phyloP scores from a whole-genome alignment of 1,140 invertebrate genomes.

The Bombyx mori region ASM3026992v2 NC_085109.1:2843001-2843500 shows the following conservation, averaged over 20 bases:
- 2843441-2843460: constrained; percentile 37
- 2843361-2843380: constrained; percentile 47
- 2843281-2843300: constrained; percentile 31
- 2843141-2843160: too few relatives aligned
- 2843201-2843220: too few relatives aligned
- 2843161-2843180: too few relatives aligned
- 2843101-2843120: too few relatives aligned
- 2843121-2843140: too few relatives aligned
- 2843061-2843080: too few relatives aligned
- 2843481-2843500: constrained; percentile 58
- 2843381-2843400: constrained; percentile 61
- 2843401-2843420: constrained; percentile 47
- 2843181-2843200: too few relatives aligned
- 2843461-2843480: constrained; percentile 50
- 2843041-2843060: too few relatives aligned
- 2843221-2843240: too few relatives aligned
- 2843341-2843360: constrained; percentile 59
- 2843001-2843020: too few relatives aligned
- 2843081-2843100: too few relatives aligned
- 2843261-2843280: constrained; percentile 21
- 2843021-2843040: too few relatives aligned
- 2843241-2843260: constrained; percentile 15
- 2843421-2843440: constrained; percentile 20
- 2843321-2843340: constrained; percentile 32
- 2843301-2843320: constrained; percentile 38